Evolutionary conservation across 2,113 vertebrate species (phyloP).

Genomic region (Sapajus apella): DNA sequence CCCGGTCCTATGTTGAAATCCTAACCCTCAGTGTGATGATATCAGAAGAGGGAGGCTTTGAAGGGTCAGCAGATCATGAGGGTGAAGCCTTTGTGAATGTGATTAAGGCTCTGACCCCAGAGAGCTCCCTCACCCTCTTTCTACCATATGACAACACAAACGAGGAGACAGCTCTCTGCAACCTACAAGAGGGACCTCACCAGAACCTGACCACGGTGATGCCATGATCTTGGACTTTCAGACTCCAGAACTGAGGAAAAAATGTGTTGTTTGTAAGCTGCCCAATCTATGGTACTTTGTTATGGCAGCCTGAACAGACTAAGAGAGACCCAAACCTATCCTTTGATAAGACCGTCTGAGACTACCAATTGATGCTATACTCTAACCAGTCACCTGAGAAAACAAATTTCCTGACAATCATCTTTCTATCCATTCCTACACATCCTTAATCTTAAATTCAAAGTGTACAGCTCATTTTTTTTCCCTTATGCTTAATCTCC

Average conservation of each 20-base stretch:
- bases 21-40: not conserved
- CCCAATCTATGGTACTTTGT: not conserved
- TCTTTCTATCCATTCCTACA: not conserved
- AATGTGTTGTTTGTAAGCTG: not conserved
- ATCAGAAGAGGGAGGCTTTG: not conserved
- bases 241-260: not conserved
- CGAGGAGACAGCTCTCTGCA: not conserved
- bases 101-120: too few species aligned
- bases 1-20: not conserved
- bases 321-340: not conserved
- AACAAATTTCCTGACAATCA: rapidly evolving
- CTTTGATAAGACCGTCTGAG: rapidly evolving
- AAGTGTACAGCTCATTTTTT: not conserved
- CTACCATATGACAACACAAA: not conserved
- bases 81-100: not conserved
- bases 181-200: not conserved
- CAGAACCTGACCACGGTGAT: not conserved
- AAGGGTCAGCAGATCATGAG: not conserved
- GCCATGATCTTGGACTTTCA: not conserved
- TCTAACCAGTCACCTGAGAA: not conserved
- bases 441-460: not conserved
- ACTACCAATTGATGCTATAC: rapidly evolving
- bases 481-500: not conserved
- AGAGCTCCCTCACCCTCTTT: not conserved
- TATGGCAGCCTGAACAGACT: not conserved